Conservation (phyloP, 2,113 vertebrate genomes). For the Oryzias melastigma region DNA sequence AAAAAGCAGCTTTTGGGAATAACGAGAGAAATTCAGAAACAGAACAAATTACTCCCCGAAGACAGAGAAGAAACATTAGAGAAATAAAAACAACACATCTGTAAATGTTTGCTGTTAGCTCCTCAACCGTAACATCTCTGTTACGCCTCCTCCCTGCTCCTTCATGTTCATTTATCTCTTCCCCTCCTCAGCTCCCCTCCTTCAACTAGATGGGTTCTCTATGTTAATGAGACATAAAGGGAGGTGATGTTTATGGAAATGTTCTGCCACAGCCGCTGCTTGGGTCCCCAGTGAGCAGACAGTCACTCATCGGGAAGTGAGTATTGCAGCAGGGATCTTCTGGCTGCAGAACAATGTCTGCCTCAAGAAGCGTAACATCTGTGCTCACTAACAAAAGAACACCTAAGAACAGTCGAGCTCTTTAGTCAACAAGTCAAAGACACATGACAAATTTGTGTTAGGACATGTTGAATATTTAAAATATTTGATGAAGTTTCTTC, state of each 20-base stretch:
- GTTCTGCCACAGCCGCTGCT: constrained; percentile 25
- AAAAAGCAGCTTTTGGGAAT: constrained; percentile 4
- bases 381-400: constrained; percentile 1
- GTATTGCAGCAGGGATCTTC: constrained; percentile 34
- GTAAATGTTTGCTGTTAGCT: constrained; percentile 27
- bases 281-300: constrained; percentile 40
- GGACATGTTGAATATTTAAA: no score
- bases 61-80: constrained; percentile 14
- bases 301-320: constrained; percentile 38
- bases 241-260: constrained; percentile 65
- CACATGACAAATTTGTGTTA: no score
- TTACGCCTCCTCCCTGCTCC: constrained; percentile 10
- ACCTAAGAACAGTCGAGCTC: constrained; percentile 5
- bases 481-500: no score
- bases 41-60: constrained; percentile 30
- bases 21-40: constrained; percentile 6
- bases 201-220: constrained; percentile 47
- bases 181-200: constrained; percentile 15
- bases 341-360: constrained; percentile 48
- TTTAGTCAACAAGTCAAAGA: no score
- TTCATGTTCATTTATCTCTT: constrained; percentile 25
- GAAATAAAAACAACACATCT: constrained; percentile 34
- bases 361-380: constrained; percentile 55
- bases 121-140: constrained; percentile 15
- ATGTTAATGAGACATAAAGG: constrained; percentile 63